Conservation (phyloP, 2,797 vertebrate genomes). For the Dromococcyx pavoninus region DNA sequence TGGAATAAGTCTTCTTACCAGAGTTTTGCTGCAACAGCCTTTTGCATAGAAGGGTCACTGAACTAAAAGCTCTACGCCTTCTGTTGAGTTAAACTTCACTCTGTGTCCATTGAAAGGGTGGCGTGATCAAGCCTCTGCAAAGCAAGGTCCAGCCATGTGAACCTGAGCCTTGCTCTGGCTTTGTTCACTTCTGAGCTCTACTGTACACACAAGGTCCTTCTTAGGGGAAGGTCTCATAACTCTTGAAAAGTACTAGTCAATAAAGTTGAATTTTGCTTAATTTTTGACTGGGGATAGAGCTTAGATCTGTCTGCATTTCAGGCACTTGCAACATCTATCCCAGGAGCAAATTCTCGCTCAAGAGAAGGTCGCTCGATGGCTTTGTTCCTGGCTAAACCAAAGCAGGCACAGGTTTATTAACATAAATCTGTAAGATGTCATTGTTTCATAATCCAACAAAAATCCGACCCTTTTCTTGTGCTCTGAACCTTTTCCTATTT, state of each 20-base stretch:
- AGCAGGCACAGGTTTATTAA: not conserved
- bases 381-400: not conserved
- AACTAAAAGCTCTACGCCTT: not conserved
- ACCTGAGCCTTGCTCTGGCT: not conserved
- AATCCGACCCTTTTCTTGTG: not conserved
- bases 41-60: not conserved
- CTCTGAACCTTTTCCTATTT: not conserved
- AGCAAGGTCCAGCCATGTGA: not conserved
- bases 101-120: not conserved
- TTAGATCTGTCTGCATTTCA: not conserved
- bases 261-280: not conserved
- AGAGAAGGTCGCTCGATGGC: not conserved
- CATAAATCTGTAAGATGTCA: not conserved
- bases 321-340: not conserved
- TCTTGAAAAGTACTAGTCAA: not conserved
- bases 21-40: not conserved
- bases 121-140: not conserved
- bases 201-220: not conserved
- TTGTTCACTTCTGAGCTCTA: not conserved
- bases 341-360: not conserved
- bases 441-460: not conserved
- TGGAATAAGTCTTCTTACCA: not conserved
- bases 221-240: not conserved
- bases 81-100: accelerated
- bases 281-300: not conserved